Percentiles rank a stretch among this genome's conserved stretches.
These are phyloP conservation scores for Patella depressa DNA, from an alignment of 2,888 invertebrate genomes.

Conservation along the genomic window DNA sequence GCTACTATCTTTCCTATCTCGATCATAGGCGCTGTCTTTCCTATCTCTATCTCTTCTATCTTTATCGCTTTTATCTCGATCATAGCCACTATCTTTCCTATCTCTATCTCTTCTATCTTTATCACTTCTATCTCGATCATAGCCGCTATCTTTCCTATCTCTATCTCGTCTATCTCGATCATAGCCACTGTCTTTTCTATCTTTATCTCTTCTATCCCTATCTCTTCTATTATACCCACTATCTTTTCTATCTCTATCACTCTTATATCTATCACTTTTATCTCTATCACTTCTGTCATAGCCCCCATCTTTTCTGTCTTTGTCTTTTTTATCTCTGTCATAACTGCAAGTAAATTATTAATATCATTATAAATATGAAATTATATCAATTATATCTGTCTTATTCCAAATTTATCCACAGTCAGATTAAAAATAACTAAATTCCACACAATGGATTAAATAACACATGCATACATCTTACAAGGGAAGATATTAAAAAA, in stretches of 20 bases:
- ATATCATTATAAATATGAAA: too few species aligned
- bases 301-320: conserved; percentile 3
- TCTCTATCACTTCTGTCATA: conserved; percentile 16
- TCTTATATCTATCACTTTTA: conserved; percentile 16
- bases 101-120: conserved; percentile 18
- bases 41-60: conserved; percentile 18
- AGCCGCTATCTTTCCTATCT: not conserved
- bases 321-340: conserved; percentile 18
- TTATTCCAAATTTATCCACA: too few species aligned
- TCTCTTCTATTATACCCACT: conserved; percentile 4
- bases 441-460: too few species aligned
- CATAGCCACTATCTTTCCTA: conserved; percentile 6
- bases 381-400: too few species aligned
- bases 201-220: conserved; percentile 17
- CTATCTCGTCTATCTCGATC: conserved; percentile 18
- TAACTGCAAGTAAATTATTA: conserved; percentile 4
- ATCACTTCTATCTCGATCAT: conserved; percentile 16
- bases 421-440: too few species aligned
- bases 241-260: conserved; percentile 13
- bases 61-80: conserved; percentile 15
- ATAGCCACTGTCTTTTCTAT: conserved; percentile 9
- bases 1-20: conserved; percentile 1
- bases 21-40: not conserved
- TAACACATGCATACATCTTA: too few species aligned
- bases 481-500: too few species aligned